A percentile compares a stretch with the other conserved stretches of the same genome.
phyloP scores from a whole-genome alignment of 2,797 vertebrate species.

The Falco cherrug region DNA sequence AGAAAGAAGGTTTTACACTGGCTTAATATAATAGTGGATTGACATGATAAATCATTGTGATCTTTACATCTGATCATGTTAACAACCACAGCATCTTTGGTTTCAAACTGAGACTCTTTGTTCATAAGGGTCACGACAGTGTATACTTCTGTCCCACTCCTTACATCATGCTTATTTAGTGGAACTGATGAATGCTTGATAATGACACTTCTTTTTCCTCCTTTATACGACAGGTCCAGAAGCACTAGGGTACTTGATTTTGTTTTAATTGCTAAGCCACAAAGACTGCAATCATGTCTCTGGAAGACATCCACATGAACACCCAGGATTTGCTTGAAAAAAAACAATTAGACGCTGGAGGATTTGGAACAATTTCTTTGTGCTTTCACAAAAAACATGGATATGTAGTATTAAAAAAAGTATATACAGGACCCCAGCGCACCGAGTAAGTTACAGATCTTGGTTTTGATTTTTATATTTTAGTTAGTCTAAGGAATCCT shows the following conservation, averaged over 20 bases:
- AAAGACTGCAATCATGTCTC: constrained; percentile 77
- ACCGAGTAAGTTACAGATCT: constrained; percentile 83
- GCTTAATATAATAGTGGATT: neutral
- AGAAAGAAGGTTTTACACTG: neutral
- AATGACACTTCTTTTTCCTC: neutral
- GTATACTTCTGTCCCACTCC: neutral
- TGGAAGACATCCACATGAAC: constrained; percentile 83
- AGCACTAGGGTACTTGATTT: neutral
- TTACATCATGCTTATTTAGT: neutral
- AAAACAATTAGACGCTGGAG: constrained; percentile 85
- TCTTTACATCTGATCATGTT: neutral
- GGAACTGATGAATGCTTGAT: neutral
- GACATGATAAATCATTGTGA: neutral
- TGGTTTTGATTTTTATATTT: neutral
- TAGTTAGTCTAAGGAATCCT: neutral
- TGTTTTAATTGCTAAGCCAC: neutral
- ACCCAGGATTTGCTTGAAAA: constrained; percentile 83
- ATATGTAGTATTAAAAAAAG: constrained; percentile 89
- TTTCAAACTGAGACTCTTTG: neutral
- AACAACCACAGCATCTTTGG: neutral
- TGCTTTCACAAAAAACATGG: constrained; percentile 88
- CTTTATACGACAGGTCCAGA: constrained; percentile 25
- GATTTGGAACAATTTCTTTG: constrained; percentile 90
- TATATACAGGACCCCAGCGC: constrained; percentile 87
- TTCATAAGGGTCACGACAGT: neutral